Conservation (phyloP, 2,888 invertebrate species). For the Eupelmus urozonus region DNA sequence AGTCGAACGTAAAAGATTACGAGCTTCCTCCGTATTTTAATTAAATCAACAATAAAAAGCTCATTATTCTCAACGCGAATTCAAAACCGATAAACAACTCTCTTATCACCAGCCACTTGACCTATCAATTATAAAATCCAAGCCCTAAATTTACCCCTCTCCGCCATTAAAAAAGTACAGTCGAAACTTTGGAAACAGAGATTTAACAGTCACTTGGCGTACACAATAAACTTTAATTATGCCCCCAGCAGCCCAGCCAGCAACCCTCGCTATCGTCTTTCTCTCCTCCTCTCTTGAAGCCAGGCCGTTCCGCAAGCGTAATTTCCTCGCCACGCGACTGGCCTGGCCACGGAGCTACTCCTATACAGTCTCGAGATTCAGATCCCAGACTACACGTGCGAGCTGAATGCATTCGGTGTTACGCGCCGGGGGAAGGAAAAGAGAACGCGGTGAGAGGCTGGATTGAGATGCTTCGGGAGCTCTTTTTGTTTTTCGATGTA, state of each 20-base stretch:
- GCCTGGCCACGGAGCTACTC: neutral
- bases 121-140: neutral
- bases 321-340: conserved; percentile 30
- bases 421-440: neutral
- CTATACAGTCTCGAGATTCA: neutral
- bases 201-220: conserved; percentile 47
- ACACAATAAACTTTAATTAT: conserved; percentile 53
- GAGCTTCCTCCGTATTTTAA: neutral
- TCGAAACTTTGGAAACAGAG: conserved; percentile 8
- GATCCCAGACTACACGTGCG: neutral
- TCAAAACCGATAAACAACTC: no score
- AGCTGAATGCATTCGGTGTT: no score
- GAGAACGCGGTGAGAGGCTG: neutral
- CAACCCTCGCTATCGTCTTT: neutral
- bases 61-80: neutral
- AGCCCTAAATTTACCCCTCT: neutral
- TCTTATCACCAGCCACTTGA: no score
- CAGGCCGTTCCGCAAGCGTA: conserved; percentile 36
- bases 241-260: neutral
- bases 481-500: neutral
- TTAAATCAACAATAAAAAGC: neutral
- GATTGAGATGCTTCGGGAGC: neutral
- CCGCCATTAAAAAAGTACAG: neutral
- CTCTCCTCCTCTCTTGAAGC: neutral
- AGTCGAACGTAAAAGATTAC: conserved; percentile 12